These are phyloP conservation scores for Mylabris sibirica DNA, from an alignment of 2,888 invertebrate genomes.

Conservation along the genomic window DNA sequence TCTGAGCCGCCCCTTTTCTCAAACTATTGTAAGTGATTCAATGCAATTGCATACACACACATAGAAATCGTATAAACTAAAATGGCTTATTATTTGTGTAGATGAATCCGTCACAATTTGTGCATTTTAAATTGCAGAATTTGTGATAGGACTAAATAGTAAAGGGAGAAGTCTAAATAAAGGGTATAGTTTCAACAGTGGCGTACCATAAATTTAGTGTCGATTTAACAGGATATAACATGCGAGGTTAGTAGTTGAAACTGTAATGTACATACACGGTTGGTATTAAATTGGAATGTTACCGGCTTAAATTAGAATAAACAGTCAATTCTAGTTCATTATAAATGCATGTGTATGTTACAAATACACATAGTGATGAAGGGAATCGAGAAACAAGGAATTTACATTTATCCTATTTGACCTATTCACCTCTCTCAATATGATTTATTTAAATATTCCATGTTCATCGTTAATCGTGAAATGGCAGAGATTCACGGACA, in stretches of 20 bases:
- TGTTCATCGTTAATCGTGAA: no score
- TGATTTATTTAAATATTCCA: background rate
- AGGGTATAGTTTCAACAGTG: background rate
- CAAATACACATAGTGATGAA: background rate
- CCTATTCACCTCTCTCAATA: background rate
- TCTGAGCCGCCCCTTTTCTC: slow-evolving; percentile 27
- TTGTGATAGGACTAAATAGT: no score
- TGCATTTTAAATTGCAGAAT: no score
- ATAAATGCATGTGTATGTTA: background rate
- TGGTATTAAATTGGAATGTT: background rate
- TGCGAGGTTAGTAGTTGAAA: background rate
- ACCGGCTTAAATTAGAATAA: slow-evolving; percentile 1
- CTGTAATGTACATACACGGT: background rate
- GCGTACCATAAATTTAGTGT: background rate
- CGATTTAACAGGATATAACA: background rate
- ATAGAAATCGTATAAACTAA: slow-evolving; percentile 21
- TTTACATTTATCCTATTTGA: background rate
- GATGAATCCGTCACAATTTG: background rate
- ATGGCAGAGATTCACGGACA: no score
- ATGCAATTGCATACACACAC: slow-evolving; percentile 19
- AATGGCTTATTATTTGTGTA: slow-evolving; percentile 27
- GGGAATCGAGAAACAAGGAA: background rate
- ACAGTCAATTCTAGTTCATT: background rate
- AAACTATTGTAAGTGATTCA: slow-evolving; percentile 19
- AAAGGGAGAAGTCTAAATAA: background rate